Evolutionary conservation across 2,888 invertebrate genomes (phyloP).

Genomic region (Atherix ibis): DNA sequence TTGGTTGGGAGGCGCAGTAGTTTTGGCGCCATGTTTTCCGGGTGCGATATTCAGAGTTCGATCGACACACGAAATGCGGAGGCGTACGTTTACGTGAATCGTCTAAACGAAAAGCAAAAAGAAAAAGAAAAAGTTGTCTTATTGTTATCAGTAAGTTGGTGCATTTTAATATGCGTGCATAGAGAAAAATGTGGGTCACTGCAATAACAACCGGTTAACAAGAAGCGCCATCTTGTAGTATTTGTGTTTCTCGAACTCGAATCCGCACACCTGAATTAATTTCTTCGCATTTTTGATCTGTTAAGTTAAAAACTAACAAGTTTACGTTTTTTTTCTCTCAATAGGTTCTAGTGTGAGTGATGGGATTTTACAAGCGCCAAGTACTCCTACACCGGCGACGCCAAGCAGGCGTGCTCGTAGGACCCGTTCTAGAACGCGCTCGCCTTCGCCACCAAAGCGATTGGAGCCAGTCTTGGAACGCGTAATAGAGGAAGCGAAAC

Average conservation of each 20-base stretch:
- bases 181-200: neutral
- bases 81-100: too few species aligned
- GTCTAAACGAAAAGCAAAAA: too few species aligned
- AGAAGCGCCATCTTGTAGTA: conserved; percentile 7
- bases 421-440: conserved; percentile 27
- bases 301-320: too few species aligned
- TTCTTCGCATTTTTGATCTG: too few species aligned
- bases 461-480: conserved; percentile 17
- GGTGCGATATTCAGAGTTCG: too few species aligned
- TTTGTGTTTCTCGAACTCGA: neutral
- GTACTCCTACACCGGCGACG: conserved; percentile 14
- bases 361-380: conserved; percentile 6
- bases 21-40: conserved; percentile 10
- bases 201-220: neutral
- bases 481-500: conserved; percentile 19
- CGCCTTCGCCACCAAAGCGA: conserved; percentile 20
- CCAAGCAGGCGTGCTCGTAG: conserved; percentile 25
- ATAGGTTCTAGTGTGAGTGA: too few species aligned
- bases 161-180: neutral
- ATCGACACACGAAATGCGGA: neutral
- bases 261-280: neutral
- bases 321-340: too few species aligned
- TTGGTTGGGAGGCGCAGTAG: neutral
- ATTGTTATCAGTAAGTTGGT: neutral
- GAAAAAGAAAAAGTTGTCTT: too few species aligned